These are phyloP conservation scores for Scylla paramamosain DNA, from an alignment of 1,140 invertebrate genomes.

Conservation along the genomic window DNA sequence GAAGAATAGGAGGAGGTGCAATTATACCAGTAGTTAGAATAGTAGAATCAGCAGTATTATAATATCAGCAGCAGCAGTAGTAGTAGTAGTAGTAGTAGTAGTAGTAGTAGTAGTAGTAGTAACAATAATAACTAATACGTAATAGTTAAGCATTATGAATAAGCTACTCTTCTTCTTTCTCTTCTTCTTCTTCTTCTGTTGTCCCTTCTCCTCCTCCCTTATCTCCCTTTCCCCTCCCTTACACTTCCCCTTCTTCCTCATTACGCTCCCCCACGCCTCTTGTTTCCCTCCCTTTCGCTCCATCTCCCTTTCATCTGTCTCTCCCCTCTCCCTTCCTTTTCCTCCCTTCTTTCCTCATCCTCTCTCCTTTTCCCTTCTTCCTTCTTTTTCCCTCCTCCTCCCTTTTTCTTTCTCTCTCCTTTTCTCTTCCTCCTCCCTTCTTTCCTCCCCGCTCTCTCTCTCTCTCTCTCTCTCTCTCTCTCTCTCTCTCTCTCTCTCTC, in stretches of 20 bases:
- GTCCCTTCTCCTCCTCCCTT: not conserved
- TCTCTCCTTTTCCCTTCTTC: not conserved
- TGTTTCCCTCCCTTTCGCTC: not conserved
- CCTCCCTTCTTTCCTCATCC: not conserved
- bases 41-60: not conserved
- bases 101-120: not conserved
- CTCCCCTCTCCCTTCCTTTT: not conserved
- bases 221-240: not conserved
- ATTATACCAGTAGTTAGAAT: too few species aligned
- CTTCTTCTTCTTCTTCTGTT: not conserved
- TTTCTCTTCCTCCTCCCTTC: not conserved
- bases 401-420: too few species aligned
- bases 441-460: not conserved
- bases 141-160: not conserved
- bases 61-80: not conserved
- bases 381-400: not conserved
- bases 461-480: not conserved
- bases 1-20: too few species aligned
- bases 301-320: not conserved
- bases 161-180: not conserved
- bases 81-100: not conserved
- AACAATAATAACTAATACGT: not conserved
- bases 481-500: slow-evolving; percentile 1
- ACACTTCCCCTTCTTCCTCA: not conserved
- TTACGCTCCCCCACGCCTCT: not conserved